Evolutionary conservation across 2,113 vertebrate species (phyloP).

Genomic region (Pteruthius melanotis): DNA sequence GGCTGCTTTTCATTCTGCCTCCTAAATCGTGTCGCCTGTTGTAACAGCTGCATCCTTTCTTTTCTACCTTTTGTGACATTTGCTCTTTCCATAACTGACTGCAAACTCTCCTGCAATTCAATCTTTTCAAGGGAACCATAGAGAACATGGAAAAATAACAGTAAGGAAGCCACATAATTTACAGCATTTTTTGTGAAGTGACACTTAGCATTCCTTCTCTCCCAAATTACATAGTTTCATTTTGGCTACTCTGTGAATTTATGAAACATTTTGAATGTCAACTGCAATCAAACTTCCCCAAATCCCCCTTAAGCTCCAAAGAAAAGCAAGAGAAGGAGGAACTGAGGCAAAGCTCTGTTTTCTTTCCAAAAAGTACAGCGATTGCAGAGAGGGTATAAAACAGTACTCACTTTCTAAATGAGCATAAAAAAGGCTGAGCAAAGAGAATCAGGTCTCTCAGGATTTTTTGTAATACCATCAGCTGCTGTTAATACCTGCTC

Average conservation of each 20-base stretch:
- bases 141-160: neutral
- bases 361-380: neutral
- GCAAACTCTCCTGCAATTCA: neutral
- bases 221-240: neutral
- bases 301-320: neutral
- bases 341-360: neutral
- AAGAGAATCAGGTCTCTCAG: neutral
- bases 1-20: neutral
- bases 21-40: neutral
- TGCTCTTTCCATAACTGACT: neutral
- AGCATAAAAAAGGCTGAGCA: neutral
- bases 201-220: neutral
- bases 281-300: neutral
- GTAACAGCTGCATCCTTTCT: neutral
- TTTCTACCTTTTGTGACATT: neutral
- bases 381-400: neutral
- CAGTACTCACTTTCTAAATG: neutral
- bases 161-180: neutral
- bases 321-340: neutral
- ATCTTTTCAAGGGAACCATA: neutral
- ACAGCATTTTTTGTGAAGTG: neutral
- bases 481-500: constrained; percentile 16
- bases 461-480: constrained; percentile 29
- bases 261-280: neutral
- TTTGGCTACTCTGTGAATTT: neutral